Base-by-base conservation (phyloP, 2,113 vertebrate species). In the Plestiodon gilberti region DNA sequence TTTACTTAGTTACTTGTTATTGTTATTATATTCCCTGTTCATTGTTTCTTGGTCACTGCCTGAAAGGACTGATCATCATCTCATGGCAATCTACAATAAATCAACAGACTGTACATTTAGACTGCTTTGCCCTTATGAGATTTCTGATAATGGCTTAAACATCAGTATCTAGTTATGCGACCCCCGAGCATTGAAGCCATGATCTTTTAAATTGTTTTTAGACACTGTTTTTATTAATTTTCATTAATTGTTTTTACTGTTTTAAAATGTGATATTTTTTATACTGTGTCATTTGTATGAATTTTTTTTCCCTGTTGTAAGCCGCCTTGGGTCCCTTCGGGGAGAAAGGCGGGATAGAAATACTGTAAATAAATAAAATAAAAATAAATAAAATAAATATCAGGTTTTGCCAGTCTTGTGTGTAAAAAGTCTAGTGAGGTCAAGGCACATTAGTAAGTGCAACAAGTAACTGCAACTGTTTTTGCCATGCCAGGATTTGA, bases 21-120 rank as follows among this genome's bases (percentile, higher is more conserved):
- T 48, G 3, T n/a, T n/a, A 69, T 67, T 33, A 23, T 70, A 13
- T 35, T 35, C 28, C 35, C 2, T 38, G 57, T 62, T 11, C 6
- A 40, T 14, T 67, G 4, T 20, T 69, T 2, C 83, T 77, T 87
- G 22, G 55, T 83, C 73, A 86, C 69, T 76, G 79, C 22, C 9
- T 76, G 35, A 90, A 61, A 87, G 43, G 75, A 88, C 86, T 85
- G 84, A 84, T 78, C 71, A 79, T 23, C 69, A 78, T 83, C 65
- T 89, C 43, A 76, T 79, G 65, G 52, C 87, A 64, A 89, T 83
- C 79, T 88, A 52, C 23, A 92, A 87, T 89, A 91, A 92, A 94
- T 92, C 80, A 89, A 82, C 91, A 74, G 86, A 81, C 87, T 84
- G 75, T 28, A 89, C 2, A 76, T 91, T 81, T 89, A 25, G 83